Evolutionary conservation across 2,797 vertebrate species (phyloP), one percentile per base, ranked within the genome.

Genomic region (Chaenodraco wilsoni): DNA sequence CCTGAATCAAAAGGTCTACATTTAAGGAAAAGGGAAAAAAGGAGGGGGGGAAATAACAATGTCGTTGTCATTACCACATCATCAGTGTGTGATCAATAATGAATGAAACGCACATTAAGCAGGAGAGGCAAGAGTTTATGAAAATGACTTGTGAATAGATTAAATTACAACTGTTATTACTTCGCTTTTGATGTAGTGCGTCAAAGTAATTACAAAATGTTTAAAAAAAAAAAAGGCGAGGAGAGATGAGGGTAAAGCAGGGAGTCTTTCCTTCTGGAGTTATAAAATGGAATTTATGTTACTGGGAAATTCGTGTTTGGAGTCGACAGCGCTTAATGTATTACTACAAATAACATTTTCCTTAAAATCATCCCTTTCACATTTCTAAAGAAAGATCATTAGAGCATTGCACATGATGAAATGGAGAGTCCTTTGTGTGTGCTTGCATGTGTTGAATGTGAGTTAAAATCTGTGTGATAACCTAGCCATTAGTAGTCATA

Each of bases 101-200:
- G 95, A 97, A 97, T 97, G 96, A 96, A 96, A 96, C 79, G 93
- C 94, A 94, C 96, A 97, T 97, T 97, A 97, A 95, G 94, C 90
- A 83, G 76, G 74, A 89, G 88, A 93, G 91, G 95, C 92, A 96
- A 95, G 95, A 97, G 95, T 97, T 98, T 96, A 94, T 96, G 96
- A 97, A 97, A 97, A 97, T 97, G 95, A 96, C 96, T 96, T 95
- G 92, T 97, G 96, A 97, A 97, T 96, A 97, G 96, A 97, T 97
- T 97, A 97, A 97, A 98, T 98, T 97, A 96, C 95, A 96, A 96
- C 96, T 96, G 96, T 98, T 98, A 98, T 97, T 96, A 96, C 95
- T 96, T 96, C 95, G 94, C 95, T 96, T 97, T 98, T 97, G 96
- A 98, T 97, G 97, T 97, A 96, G 95, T 96, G 96, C 93, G 95